These are phyloP conservation scores for Agrochola macilenta DNA, from an alignment of 2,888 invertebrate genomes.

Conservation along the genomic window DNA sequence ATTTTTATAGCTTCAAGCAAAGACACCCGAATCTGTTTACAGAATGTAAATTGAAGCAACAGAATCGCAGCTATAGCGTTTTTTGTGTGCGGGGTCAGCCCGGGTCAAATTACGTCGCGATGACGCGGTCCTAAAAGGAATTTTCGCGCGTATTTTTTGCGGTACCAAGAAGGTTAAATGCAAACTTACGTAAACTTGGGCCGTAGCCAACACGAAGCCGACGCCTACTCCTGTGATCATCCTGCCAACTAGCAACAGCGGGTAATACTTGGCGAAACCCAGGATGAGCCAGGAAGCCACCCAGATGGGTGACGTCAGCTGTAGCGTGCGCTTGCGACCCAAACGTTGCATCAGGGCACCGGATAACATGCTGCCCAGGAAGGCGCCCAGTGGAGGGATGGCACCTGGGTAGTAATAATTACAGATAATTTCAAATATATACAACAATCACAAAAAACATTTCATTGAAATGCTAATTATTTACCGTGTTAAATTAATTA, in stretches of 20 bases:
- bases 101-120: too few species aligned
- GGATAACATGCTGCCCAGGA: conserved; percentile 89
- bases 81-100: too few species aligned
- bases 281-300: conserved; percentile 90
- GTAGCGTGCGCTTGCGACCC: conserved; percentile 89
- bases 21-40: too few species aligned
- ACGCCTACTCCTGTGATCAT: conserved; percentile 91
- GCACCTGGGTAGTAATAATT: conserved; percentile 80
- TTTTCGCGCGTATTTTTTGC: too few species aligned
- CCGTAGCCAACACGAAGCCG: conserved; percentile 91
- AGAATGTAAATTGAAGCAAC: too few species aligned
- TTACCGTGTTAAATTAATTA: neutral
- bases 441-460: neutral
- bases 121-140: too few species aligned
- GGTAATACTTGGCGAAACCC: conserved; percentile 85
- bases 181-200: conserved; percentile 91
- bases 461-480: neutral
- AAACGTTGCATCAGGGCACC: conserved; percentile 89
- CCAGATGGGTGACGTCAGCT: conserved; percentile 88
- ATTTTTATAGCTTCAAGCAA: neutral
- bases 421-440: neutral
- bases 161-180: too few species aligned
- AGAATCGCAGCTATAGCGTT: too few species aligned
- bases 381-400: conserved; percentile 90
- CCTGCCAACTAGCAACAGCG: conserved; percentile 89